Base-by-base conservation (phyloP, 2,797 vertebrate genomes). In the Notamacropus eugenii region DNA sequence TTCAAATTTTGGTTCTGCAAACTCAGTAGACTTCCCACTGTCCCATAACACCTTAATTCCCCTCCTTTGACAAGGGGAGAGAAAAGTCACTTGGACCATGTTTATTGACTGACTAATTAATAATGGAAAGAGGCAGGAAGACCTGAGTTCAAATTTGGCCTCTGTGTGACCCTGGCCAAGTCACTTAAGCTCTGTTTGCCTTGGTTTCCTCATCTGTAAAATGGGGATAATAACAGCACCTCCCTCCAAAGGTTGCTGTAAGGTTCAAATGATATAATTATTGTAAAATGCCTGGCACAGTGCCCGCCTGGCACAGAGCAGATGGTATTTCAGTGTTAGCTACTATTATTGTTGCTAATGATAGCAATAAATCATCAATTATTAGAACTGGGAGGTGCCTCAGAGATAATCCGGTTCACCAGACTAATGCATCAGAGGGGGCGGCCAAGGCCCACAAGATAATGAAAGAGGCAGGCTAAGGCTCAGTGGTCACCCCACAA, bases 61-160 rank as follows among this genome's bases (percentile, higher is more conserved):
- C 54, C 55, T 55, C 55, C 90, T 74, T 54, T 93, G 58, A 54
- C 87, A 55, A 54, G 92, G 94, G 13, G 13, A 95, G 92, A 59
- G 93, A 94, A 46, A 56, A 90, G n/a, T 56, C 82, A n/a, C 90
- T 40, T 1, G 0, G 58, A 92, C 50, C 22, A 1, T 14, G 91
- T 92, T 92, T 31, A 62, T 92, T 55, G 92, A 82, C 56, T 74
- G 54, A 92, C 74, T 55, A 8, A 92, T 54, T 82, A 50, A 46
- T 11, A 46, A 87, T 91, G 28, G 59, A n/a, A 34, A 67, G 34
- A 67, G 62, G 14, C 62, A 67, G 5, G 62, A n/a, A 67, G 62
- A n/a, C 13, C 34, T n/a, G 62, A n/a, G 34, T n/a, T n/a, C 12
- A 6, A 5, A 67, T 67, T n/a, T 67, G 34, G 14, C 34, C 14